Base-by-base conservation (phyloP, 1,140 invertebrate species). In the Atta texana region DNA sequence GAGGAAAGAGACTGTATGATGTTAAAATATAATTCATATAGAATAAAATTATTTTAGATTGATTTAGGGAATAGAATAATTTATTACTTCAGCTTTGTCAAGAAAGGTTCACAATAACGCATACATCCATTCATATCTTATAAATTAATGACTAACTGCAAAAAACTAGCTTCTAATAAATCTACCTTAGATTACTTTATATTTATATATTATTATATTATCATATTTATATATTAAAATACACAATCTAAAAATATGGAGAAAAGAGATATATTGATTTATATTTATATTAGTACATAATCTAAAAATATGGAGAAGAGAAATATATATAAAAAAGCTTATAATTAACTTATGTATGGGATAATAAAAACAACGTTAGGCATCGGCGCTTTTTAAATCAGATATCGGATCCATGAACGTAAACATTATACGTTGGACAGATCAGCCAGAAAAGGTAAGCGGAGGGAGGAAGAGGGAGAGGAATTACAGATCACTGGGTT, bases 401-500 rank as follows among this genome's bases (percentile, higher is more conserved):
- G 31, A 69, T 16, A 59, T 24, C 34, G 51, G 39, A 31, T n/a
- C 24, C 14, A 21, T 49, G 68, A 72, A 59, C 39, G 68, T 8
- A 61, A 75, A 61, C 69, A 31, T 49, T 21, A 44, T 10, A 44
- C 80, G 39, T 63, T 75, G 55, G 80, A 84, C 59, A 34, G 39
- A 21, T 74, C 59, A 21, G 21, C 49, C 34, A 31, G 4, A n/a
- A 44, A 51, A 2, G 61, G 28, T 18, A 14, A 14, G n/a, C 8
- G 21, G 44, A 8, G 7, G 72, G 53, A 12, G 6, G 31, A 51
- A n/a, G 31, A n/a, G 84, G 61, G 14, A 53, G 51, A 75, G 86
- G 86, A 87, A 87, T 84, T 81, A 49, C 80, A 87, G 86, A 87
- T 87, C 86, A 74, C 78, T 75, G 86, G 49, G 39, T 66, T 74